These are phyloP conservation scores for Semibalanus balanoides DNA, from an alignment of 1,140 invertebrate species.

Conservation along the genomic window DNA sequence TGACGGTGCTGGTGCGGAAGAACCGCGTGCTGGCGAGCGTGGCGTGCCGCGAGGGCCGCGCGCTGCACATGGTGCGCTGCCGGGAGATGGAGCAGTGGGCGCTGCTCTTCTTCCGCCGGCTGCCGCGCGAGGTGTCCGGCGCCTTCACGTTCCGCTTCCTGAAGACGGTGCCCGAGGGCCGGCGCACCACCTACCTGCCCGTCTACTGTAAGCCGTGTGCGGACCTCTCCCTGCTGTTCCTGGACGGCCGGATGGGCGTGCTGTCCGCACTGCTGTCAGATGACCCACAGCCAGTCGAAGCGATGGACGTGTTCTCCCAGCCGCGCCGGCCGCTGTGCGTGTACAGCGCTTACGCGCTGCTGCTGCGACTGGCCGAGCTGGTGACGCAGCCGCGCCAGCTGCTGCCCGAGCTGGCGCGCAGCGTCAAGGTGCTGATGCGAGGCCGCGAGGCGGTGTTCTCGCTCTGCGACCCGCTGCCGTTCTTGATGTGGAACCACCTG, in stretches of 20 bases:
- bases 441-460: not conserved
- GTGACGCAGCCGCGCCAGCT: not conserved
- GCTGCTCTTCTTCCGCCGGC: constrained; percentile 3
- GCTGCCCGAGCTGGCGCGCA: not conserved
- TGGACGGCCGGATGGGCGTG: not conserved
- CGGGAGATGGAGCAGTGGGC: constrained; percentile 5
- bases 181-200: constrained; percentile 2
- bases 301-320: not conserved
- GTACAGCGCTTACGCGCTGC: not conserved
- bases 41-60: not conserved
- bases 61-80: not conserved
- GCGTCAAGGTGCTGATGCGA: not conserved
- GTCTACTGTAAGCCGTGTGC: not conserved
- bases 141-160: not conserved
- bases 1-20: not conserved
- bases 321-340: not conserved
- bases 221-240: not conserved
- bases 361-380: not conserved
- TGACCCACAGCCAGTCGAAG: not conserved
- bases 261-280: not conserved
- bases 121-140: not conserved
- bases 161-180: constrained; percentile 4
- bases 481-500: not conserved
- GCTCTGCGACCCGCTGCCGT: constrained; percentile 3
- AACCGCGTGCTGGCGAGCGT: not conserved